Evolutionary conservation across 2,797 vertebrate genomes (phyloP).

Genomic region (Astyanax mexicanus): DNA sequence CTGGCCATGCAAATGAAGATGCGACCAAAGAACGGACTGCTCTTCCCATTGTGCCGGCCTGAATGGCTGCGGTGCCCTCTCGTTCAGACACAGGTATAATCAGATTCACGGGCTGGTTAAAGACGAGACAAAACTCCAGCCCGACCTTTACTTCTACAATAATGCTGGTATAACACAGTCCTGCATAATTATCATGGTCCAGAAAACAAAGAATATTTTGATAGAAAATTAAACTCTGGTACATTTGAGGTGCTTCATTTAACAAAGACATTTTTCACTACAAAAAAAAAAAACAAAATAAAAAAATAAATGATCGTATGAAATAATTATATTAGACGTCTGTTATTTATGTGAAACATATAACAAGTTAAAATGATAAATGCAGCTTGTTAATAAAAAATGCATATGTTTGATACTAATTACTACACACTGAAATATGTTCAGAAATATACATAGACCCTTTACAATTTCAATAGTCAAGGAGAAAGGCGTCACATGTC

Average conservation of each 20-base stretch:
- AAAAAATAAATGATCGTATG: too few relatives aligned
- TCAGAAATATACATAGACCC: neutral
- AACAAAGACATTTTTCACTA: neutral
- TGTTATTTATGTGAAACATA: too few relatives aligned
- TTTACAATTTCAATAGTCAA: neutral
- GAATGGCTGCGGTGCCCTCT: slow-evolving; percentile 72
- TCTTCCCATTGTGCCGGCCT: slow-evolving; percentile 77
- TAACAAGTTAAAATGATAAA: too few relatives aligned
- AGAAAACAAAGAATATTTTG: neutral
- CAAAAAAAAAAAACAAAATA: neutral
- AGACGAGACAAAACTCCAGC: slow-evolving; percentile 62
- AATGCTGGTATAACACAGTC: slow-evolving; percentile 47
- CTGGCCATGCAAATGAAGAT: slow-evolving; percentile 82
- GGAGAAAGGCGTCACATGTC: neutral
- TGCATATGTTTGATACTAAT: too few relatives aligned
- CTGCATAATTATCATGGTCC: slow-evolving; percentile 28
- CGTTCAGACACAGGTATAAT: slow-evolving; percentile 82
- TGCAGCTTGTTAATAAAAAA: too few relatives aligned
- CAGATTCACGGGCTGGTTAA: slow-evolving; percentile 81
- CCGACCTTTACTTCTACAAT: slow-evolving; percentile 58
- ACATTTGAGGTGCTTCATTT: neutral
- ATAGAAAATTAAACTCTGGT: neutral
- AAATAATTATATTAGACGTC: too few relatives aligned
- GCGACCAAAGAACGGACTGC: slow-evolving; percentile 81
- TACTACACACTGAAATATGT: neutral